Percentiles rank a stretch among this genome's conserved stretches.
Conservation (phyloP, 2,113 vertebrate genomes). For the Peucedramus taeniatus region DNA sequence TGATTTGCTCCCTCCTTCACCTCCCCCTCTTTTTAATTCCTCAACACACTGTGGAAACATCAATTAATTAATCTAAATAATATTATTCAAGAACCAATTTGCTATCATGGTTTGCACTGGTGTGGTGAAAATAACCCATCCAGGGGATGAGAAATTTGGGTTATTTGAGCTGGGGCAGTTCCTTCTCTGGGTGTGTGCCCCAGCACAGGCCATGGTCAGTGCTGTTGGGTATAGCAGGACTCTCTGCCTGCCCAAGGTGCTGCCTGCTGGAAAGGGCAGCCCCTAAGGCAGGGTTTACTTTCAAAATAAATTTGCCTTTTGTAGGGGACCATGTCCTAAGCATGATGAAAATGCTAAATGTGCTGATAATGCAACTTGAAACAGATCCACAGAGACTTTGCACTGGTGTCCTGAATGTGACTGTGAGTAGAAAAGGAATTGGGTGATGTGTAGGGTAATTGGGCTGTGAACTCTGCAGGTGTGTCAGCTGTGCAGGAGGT, state of each 20-base stretch:
- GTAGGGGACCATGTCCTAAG: background rate
- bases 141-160: background rate
- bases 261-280: background rate
- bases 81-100: background rate
- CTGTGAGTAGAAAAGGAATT: background rate
- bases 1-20: background rate
- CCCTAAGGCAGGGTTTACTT: background rate
- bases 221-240: background rate
- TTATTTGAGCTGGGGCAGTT: background rate
- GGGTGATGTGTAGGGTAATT: background rate
- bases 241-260: background rate
- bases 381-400: background rate
- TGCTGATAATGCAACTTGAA: slow-evolving; percentile 35
- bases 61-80: slow-evolving; percentile 13
- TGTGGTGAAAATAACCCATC: background rate
- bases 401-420: background rate
- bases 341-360: slow-evolving; percentile 14
- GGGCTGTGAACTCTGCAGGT: background rate
- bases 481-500: background rate
- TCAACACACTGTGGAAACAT: background rate
- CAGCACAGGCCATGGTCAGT: accelerated
- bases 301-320: background rate
- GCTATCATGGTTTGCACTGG: background rate
- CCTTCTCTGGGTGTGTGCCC: background rate
- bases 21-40: background rate